Evolutionary conservation across 2,888 invertebrate genomes (phyloP), one percentile per base, ranked within the genome.

Genomic region (Agonopterix heracliana): DNA sequence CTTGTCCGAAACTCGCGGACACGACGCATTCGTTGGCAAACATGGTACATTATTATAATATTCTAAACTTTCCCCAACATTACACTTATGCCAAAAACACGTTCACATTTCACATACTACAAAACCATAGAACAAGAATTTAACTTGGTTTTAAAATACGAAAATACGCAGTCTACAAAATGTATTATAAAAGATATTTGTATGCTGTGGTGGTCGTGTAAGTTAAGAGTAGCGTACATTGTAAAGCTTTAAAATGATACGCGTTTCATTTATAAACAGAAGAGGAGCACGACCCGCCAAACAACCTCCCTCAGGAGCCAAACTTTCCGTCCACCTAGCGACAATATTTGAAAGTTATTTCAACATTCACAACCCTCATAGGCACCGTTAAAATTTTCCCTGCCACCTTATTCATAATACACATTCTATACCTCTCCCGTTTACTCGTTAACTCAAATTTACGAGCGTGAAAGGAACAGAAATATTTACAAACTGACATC

Each of bases 281-380:
- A 26, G 81, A 79, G 78, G 71, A 71, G 74, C 70, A 66, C 78
- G 78, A 77, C 75, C 80, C 78, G 67, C 68, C 81, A 78, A 81
- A 80, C 83, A 81, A 64, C 69, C 79, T 86, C 87, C 87, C 88
- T 67, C 47, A 81, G 85, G 89, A 85, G 58, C 76, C 51, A 77
- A 88, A 89, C 84, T 89, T 89, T 83, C 68, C 82, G 83, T 83
- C 88, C 87, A 87, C 81, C 87, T 84, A 81, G 85, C 89, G 89
- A 89, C 89, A 88, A 89, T 89, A 89, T 89, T 88, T 84, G 85
- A 88, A 89, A 89, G 88, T 89, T 89, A 89, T 89, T 89, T 82
- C 84, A 86, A 70, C 85, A 70, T 86, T 86, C 86, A 89, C 88
- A 89, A 85, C 89, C 85, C 89, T 89, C 89, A 81, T 84, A 89